phyloP scores from a whole-genome alignment of 2,113 vertebrate species.

The Eonycteris spelaea region DNA sequence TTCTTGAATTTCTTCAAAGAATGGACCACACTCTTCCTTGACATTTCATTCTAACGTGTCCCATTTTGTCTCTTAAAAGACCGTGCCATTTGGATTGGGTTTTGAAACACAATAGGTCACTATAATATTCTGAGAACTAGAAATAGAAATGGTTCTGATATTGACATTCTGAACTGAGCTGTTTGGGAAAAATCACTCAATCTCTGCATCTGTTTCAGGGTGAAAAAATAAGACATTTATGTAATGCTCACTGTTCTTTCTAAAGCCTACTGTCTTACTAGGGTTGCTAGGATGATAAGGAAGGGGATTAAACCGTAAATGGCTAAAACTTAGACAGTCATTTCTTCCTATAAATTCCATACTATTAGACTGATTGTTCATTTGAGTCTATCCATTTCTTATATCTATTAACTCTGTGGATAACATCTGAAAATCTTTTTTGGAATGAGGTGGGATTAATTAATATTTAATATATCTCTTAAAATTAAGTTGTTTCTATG shows the following conservation, averaged over 20 bases:
- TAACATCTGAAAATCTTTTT: background rate
- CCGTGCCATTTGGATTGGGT: background rate
- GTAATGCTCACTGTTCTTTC: slow-evolving; percentile 19
- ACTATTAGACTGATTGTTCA: background rate
- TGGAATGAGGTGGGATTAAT: background rate
- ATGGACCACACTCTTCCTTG: background rate
- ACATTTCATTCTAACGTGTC: slow-evolving; percentile 27
- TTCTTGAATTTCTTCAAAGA: slow-evolving; percentile 36
- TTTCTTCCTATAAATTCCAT: background rate
- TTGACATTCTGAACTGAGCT: slow-evolving; percentile 45
- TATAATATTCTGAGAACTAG: slow-evolving; percentile 35
- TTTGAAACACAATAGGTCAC: slow-evolving; percentile 38
- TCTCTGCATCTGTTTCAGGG: background rate
- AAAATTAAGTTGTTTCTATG: background rate
- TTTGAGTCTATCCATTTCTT: background rate
- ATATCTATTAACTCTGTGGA: background rate
- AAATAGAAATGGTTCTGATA: slow-evolving; percentile 39
- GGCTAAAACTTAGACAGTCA: background rate
- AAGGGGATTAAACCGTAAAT: background rate
- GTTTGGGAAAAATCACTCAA: slow-evolving; percentile 34
- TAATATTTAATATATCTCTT: background rate
- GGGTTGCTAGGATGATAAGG: background rate
- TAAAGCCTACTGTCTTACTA: background rate
- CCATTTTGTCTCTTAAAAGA: slow-evolving; percentile 44
- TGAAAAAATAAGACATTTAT: slow-evolving; percentile 31